Evolutionary conservation across 2,113 vertebrate genomes (phyloP).

Genomic region (Himantopus leucocephalus): DNA sequence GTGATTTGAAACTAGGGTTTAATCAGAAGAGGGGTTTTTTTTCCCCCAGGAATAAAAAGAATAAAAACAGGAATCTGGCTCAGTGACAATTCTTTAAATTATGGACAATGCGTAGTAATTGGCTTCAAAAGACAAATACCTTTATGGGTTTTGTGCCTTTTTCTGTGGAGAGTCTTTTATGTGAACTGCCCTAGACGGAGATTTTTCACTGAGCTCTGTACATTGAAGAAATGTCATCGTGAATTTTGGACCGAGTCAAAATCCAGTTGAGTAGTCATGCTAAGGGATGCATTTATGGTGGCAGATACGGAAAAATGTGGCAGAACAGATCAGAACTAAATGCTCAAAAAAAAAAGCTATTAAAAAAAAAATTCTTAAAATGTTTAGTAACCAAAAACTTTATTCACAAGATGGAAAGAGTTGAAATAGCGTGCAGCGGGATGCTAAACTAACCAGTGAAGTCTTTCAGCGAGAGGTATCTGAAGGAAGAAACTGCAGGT

Average conservation of each 20-base stretch:
- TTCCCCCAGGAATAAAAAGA: not conserved
- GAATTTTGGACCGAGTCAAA: not conserved
- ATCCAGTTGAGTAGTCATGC: not conserved
- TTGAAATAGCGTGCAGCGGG: not conserved
- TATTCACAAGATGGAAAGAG: not conserved
- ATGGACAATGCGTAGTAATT: not conserved
- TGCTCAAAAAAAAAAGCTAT: not conserved
- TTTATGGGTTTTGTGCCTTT: not conserved
- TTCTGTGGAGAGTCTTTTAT: not conserved
- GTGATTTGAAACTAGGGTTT: conserved; percentile 50
- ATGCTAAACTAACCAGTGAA: not conserved
- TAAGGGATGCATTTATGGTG: not conserved
- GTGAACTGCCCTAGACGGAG: not conserved
- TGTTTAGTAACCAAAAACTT: not conserved
- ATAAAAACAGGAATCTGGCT: not conserved
- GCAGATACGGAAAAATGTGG: not conserved
- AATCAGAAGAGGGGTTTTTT: not conserved
- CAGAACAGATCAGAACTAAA: not conserved
- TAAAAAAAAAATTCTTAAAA: not conserved
- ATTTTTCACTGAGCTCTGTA: not conserved
- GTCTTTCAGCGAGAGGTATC: not conserved
- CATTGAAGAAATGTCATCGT: not conserved
- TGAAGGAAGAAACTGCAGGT: not conserved
- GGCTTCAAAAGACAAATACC: not conserved
- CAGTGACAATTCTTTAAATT: not conserved